These are phyloP conservation scores for Orthonyx spaldingii DNA, from an alignment of 2,113 vertebrate genomes.

Conservation along the genomic window DNA sequence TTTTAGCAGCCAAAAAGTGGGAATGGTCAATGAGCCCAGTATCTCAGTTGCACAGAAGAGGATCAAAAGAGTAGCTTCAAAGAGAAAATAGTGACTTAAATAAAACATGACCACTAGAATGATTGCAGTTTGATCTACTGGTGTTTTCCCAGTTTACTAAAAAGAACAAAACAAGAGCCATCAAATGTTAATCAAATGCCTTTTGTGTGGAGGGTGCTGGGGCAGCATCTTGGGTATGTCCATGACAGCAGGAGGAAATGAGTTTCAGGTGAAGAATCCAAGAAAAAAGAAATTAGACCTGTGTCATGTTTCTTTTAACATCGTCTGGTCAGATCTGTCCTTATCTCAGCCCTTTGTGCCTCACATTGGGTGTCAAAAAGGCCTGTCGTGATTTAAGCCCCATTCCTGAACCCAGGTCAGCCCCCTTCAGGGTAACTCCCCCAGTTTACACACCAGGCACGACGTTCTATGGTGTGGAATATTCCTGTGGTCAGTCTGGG, in stretches of 20 bases:
- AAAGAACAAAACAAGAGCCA: slow-evolving; percentile 1
- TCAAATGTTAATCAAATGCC: background rate
- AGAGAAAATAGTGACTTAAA: slow-evolving; percentile 11
- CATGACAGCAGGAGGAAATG: background rate
- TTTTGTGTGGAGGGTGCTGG: background rate
- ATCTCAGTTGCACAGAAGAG: background rate
- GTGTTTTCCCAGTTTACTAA: slow-evolving; percentile 9
- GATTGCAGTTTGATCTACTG: background rate
- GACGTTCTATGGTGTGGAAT: background rate
- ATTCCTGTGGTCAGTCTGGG: background rate
- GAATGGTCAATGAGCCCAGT: background rate
- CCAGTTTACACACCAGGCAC: background rate
- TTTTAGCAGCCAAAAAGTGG: background rate
- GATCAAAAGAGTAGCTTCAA: slow-evolving; percentile 30
- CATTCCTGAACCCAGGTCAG: background rate
- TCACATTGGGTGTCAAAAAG: background rate
- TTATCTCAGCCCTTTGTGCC: background rate
- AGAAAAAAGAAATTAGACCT: background rate
- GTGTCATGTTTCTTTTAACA: background rate
- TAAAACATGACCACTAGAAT: background rate
- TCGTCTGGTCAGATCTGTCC: rapidly evolving
- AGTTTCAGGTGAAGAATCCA: background rate
- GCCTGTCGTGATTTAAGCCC: background rate
- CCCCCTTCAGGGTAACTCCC: background rate
- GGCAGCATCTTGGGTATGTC: background rate